Conservation (phyloP, 2,113 vertebrate genomes). For the Marcusenius ussheri region DNA sequence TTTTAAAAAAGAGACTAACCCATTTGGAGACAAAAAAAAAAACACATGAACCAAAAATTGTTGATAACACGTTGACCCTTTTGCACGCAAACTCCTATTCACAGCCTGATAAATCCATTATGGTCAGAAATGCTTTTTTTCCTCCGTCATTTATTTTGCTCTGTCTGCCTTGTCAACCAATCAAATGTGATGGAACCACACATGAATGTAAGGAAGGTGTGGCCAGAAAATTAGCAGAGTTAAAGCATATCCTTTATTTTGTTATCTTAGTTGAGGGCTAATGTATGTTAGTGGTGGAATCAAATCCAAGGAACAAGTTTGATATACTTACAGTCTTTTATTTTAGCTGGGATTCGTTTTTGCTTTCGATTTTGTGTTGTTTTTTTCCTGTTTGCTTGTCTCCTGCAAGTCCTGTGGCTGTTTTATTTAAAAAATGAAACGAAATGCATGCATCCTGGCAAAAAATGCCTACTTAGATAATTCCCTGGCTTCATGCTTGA, state of each 20-base stretch:
- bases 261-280: not conserved
- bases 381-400: conserved; percentile 47
- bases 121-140: conserved; percentile 36
- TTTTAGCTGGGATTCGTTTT: conserved; percentile 49
- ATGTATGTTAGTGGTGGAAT: not conserved
- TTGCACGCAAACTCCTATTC: conserved; percentile 40
- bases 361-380: conserved; percentile 43
- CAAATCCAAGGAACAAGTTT: not conserved
- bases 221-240: conserved; percentile 39
- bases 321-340: conserved; percentile 37
- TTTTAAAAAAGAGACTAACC: conserved; percentile 42
- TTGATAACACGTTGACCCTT: conserved; percentile 34
- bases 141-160: conserved; percentile 22
- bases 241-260: conserved; percentile 29
- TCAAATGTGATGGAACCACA: conserved; percentile 36
- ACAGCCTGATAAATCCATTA: conserved; percentile 39
- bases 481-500: conserved; percentile 47
- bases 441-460: conserved; percentile 55
- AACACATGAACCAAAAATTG: conserved; percentile 37
- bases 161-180: conserved; percentile 41
- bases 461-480: conserved; percentile 42
- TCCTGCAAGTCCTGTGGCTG: conserved; percentile 52
- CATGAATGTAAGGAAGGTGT: conserved; percentile 59
- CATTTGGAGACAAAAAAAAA: conserved; percentile 40
- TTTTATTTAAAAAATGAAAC: conserved; percentile 50